Conservation (phyloP, 1,140 invertebrate genomes). For the Rhagoletis zephyria region DNA sequence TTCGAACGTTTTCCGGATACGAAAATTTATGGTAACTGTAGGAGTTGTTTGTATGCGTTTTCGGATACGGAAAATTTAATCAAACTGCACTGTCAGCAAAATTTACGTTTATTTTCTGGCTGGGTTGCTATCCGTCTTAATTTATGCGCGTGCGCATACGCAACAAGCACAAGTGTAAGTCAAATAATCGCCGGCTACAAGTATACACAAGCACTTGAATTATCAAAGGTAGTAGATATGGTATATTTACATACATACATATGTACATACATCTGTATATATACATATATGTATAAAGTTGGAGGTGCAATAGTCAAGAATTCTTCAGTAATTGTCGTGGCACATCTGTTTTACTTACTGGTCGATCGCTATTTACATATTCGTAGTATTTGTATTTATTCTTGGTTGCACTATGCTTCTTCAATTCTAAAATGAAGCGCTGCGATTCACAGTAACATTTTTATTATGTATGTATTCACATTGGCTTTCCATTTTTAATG, state of each 20-base stretch:
- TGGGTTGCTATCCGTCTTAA: conserved; percentile 22
- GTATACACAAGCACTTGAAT: background rate
- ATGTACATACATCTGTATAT: too few relatives aligned
- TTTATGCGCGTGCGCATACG: conserved; percentile 46
- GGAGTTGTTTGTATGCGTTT: too few relatives aligned
- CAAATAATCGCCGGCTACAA: conserved; percentile 27
- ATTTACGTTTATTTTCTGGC: too few relatives aligned
- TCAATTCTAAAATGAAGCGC: background rate
- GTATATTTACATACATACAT: too few relatives aligned
- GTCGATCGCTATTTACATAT: background rate
- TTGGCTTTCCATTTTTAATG: conserved; percentile 42
- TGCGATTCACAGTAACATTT: conserved; percentile 18
- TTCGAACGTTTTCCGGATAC: too few relatives aligned
- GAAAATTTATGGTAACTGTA: too few relatives aligned
- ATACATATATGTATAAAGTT: background rate
- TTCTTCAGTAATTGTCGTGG: conserved; percentile 15
- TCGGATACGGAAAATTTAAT: too few relatives aligned
- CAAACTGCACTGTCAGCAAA: too few relatives aligned
- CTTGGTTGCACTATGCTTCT: conserved; percentile 3
- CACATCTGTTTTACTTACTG: background rate
- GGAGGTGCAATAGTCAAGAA: conserved; percentile 17
- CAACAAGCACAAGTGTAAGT: conserved; percentile 47
- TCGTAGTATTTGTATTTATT: conserved; percentile 18
- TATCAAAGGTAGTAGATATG: background rate
- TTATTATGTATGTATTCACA: background rate